Base-by-base conservation (phyloP, 2,797 vertebrate species). In the Aplochiton taeniatus region DNA sequence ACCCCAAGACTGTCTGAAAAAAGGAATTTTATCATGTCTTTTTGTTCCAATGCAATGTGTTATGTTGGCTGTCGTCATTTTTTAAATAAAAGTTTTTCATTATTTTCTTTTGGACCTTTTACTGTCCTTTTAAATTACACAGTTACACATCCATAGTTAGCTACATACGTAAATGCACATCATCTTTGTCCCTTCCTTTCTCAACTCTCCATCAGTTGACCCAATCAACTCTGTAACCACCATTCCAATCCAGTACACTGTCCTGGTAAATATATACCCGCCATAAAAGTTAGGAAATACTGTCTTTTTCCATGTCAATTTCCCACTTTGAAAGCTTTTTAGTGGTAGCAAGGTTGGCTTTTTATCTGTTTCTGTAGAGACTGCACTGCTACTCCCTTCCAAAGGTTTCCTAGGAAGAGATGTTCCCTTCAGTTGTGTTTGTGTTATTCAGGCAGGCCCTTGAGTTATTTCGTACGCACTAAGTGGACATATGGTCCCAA, bases 21-120 rank as follows among this genome's bases (percentile, higher is more conserved):
- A 78, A 77, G 73, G 67, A 76, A 80, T 65, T 78, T 78, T 45
- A 74, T 75, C 69, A 64, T 65, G 17, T 79, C 74, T 73, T 76
- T 74, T 74, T 68, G 75, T 81, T 75, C 68, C 60, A 72, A 85
- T 80, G 76, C 74, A 80, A 80, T 80, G 80, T 85, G 77, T 60
- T 58, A 74, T 72, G 76, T 81, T 83, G 69, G 71, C 77, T 76
- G 74, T 86, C 77, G 79, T 82, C 74, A 68, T 89, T 91, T 58
- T 91, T 90, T 82, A 90, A 91, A 89, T 91, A 89, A 91, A 91
- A 86, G 61, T 20, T 31, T 65, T 47, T 49, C 49, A 45, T 63
- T 18, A 17, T 19, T 31, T 54, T 16, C 20, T 63, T 44, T 72
- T 76, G 81, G 61, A 78, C 76, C 82, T 68, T 70, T 64, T 63